Percentiles rank a stretch among this genome's conserved stretches.
Evolutionary conservation across 2,888 invertebrate genomes (phyloP).

Genomic region (Xanthostigma xanthostigma): DNA sequence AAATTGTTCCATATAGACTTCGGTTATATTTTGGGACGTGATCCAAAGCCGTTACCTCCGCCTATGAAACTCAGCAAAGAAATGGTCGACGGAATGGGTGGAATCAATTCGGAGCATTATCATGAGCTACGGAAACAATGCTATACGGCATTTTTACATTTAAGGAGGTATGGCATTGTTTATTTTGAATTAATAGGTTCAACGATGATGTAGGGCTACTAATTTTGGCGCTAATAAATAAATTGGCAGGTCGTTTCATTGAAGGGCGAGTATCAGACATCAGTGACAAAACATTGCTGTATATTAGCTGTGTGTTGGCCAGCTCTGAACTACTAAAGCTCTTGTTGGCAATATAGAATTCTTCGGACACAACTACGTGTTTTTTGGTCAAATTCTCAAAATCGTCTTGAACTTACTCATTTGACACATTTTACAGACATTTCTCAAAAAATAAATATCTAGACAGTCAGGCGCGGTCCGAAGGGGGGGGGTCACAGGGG

Average conservation of each 20-base stretch:
- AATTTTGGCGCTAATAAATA: no score
- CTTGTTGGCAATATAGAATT: no score
- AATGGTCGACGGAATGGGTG: constrained; percentile 98
- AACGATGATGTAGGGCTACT: no score
- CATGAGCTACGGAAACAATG: constrained; percentile 88
- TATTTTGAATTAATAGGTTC: background rate
- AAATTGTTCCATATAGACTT: constrained; percentile 96
- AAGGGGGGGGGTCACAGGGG: no score
- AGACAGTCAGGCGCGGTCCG: background rate
- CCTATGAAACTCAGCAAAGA: constrained; percentile 98
- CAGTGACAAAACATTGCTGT: no score
- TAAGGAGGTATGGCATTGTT: constrained; percentile 47
- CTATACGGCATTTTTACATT: constrained; percentile 89
- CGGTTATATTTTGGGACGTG: constrained; percentile 91
- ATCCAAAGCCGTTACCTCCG: constrained; percentile 97
- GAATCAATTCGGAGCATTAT: constrained; percentile 79
- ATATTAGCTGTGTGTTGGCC: no score
- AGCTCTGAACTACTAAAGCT: no score
- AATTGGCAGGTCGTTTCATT: no score
- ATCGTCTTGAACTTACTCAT: background rate
- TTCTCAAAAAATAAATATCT: no score
- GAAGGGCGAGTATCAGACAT: no score
- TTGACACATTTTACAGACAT: background rate
- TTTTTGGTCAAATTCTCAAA: no score
- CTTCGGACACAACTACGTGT: no score